A percentile compares a stretch with the other conserved stretches of the same genome.
Evolutionary conservation across 1,140 invertebrate species (phyloP).

Genomic region (Macrostomum lignano): DNA sequence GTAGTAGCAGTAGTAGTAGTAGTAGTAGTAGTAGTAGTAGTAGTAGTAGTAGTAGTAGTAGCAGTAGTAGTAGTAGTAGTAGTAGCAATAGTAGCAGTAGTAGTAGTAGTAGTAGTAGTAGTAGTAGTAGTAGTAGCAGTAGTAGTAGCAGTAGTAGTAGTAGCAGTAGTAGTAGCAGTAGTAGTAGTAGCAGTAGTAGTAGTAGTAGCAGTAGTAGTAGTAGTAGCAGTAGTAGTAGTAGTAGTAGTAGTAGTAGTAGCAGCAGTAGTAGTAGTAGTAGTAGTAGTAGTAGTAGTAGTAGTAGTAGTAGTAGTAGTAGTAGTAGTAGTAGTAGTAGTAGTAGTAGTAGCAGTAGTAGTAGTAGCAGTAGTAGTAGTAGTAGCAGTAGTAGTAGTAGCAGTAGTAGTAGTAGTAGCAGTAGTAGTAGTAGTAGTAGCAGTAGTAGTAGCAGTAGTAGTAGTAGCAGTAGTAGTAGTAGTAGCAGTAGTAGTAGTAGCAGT

Average conservation of each 20-base stretch:
- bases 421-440: conserved; percentile 6
- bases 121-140: too few species aligned
- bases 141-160: too few species aligned
- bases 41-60: too few species aligned
- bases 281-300: conserved; percentile 7
- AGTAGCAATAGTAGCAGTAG: too few species aligned
- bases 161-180: too few species aligned
- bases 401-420: conserved; percentile 6
- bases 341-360: conserved; percentile 6
- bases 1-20: too few species aligned
- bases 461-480: too few species aligned
- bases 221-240: conserved; percentile 6
- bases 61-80: too few species aligned
- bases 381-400: conserved; percentile 5
- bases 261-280: conserved; percentile 6
- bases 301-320: conserved; percentile 6
- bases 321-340: conserved; percentile 6
- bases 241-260: conserved; percentile 6
- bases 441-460: too few species aligned
- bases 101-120: too few species aligned
- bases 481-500: neutral
- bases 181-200: too few species aligned
- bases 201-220: conserved; percentile 6
- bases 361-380: conserved; percentile 1
- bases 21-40: too few species aligned